Evolutionary conservation across 2,113 vertebrate genomes (phyloP), one percentile per base, ranked within the genome.

Genomic region (Miniopterus natalensis): DNA sequence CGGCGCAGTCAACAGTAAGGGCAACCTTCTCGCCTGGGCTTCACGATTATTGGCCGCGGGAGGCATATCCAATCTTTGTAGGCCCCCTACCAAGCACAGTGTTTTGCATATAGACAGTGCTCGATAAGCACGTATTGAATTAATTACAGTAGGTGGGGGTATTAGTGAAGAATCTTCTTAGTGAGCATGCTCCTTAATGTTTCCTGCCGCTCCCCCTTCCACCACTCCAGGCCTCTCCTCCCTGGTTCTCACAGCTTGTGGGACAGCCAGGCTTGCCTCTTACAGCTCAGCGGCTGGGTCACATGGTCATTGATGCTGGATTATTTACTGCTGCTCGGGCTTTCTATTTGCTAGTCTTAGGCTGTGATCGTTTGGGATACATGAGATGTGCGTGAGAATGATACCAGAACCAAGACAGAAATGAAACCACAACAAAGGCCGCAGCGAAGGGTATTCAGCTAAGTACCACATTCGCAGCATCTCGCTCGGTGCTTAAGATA

Each of bases 291-390:
- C 6, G 4, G 3, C 17, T 45, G 29, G 70, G 25, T 86, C 47
- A 95, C 11, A 1, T 55, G 47, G 66, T 84, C 70, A 75, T 18
- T 45, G 40, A 57, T 77, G 29, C 5, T 75, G 36, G 57, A 80
- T 83, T 74, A 73, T 78, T 88, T 78, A 10, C 31, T 90, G 65
- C 31, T 65, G 25, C 61, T 12, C 78, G 57, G 31, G 53, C 6
- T 71, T 92, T 91, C 93, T 74, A 31, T 86, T 94, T 95, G 36
- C 25, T 68, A 11, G 71, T 92, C 59, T 92, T 77, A 4, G 92
- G 40, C 51, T 80, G 45, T 55, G 74, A 81, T 93, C 84, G 5
- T 65, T 81, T 92, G 45, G 36, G 65, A 80, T 93, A 71, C 7
- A 51, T 74, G 42, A 86, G 31, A 59, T 84, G 6, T 27, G n/a